These are phyloP conservation scores for Sebastes itinus DNA, from an alignment of 2,797 vertebrate species.

Conservation along the genomic window DNA sequence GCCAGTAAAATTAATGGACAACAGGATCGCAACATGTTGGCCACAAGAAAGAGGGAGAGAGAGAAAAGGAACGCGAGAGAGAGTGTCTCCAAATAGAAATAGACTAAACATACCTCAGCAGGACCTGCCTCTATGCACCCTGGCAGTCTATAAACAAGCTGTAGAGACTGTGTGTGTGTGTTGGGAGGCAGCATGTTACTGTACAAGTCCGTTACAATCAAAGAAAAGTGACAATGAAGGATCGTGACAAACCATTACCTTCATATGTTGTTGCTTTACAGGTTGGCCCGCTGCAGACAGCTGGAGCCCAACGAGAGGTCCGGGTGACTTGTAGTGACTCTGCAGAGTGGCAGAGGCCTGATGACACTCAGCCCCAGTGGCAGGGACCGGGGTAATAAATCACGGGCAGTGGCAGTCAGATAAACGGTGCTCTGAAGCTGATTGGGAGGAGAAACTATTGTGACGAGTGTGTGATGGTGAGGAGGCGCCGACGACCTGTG, in stretches of 20 bases:
- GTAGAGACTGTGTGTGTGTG: constrained; percentile 7
- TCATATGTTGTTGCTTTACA: constrained; percentile 42
- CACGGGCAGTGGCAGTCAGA: constrained; percentile 76
- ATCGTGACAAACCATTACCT: constrained; percentile 54
- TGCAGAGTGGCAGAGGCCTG: constrained; percentile 65
- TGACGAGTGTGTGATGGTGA: constrained; percentile 68
- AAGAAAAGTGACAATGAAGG: constrained; percentile 42
- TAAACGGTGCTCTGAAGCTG: constrained; percentile 73
- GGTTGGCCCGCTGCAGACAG: constrained; percentile 47
- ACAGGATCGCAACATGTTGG: constrained; percentile 5
- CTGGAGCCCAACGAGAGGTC: constrained; percentile 67
- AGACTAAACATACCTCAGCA: constrained; percentile 83
- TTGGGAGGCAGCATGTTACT: constrained; percentile 24
- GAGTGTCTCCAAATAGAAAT: constrained; percentile 79
- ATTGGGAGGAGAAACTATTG: constrained; percentile 80
- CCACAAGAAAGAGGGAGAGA: background rate
- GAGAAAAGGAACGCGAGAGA: background rate
- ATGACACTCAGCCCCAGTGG: constrained; percentile 84
- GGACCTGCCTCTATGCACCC: constrained; percentile 9
- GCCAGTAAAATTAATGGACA: constrained; percentile 5
- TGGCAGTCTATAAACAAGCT: constrained; percentile 27
- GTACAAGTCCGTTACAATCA: constrained; percentile 45
- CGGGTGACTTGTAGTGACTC: constrained; percentile 80
- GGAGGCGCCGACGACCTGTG: constrained; percentile 68
- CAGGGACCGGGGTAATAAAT: constrained; percentile 77